A percentile compares a stretch with the other conserved stretches of the same genome.
These are phyloP conservation scores for Ageneiosus marmoratus DNA, from an alignment of 2,113 vertebrate genomes.

Conservation along the genomic window DNA sequence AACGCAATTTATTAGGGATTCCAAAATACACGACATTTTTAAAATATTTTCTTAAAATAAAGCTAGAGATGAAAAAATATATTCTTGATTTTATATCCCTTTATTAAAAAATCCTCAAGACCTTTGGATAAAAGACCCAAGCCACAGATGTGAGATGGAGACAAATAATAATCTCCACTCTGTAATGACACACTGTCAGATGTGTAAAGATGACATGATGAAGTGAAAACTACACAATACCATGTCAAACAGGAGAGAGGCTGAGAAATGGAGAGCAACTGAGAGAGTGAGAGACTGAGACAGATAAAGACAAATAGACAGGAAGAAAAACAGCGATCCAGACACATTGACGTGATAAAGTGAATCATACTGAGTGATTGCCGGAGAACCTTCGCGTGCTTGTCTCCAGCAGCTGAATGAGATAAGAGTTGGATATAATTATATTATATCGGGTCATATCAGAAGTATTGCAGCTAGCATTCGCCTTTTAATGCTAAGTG, in stretches of 20 bases:
- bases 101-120: background rate
- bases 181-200: slow-evolving; percentile 54
- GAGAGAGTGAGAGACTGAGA: background rate
- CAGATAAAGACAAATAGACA: background rate
- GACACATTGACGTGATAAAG: slow-evolving; percentile 1
- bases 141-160: slow-evolving; percentile 10
- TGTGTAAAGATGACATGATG: slow-evolving; percentile 35
- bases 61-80: background rate
- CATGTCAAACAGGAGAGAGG: background rate
- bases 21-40: background rate
- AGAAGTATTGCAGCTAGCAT: background rate
- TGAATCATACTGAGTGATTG: slow-evolving; percentile 4
- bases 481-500: background rate
- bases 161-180: slow-evolving; percentile 57
- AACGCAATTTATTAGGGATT: background rate
- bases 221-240: slow-evolving; percentile 6
- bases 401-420: background rate
- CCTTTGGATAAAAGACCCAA: slow-evolving; percentile 35
- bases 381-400: background rate
- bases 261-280: background rate
- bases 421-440: background rate
- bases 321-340: background rate
- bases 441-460: background rate
- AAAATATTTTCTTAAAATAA: background rate
- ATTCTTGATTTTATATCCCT: background rate